A percentile compares a stretch with the other conserved stretches of the same genome.
Evolutionary conservation across 2,113 vertebrate genomes (phyloP).

Genomic region (Ptilorrhoa leucosticta): DNA sequence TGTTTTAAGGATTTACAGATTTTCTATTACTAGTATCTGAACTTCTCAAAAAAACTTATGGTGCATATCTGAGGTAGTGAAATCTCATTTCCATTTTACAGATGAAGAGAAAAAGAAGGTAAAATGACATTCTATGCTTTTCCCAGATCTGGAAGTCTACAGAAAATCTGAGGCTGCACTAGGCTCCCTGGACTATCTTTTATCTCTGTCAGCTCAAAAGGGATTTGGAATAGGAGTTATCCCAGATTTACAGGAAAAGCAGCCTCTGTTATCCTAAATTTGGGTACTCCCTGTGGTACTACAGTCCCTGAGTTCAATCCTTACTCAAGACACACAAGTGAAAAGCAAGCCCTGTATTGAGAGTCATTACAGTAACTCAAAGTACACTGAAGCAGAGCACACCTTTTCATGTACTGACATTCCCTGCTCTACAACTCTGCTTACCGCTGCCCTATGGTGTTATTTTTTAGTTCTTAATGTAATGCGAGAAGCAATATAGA

Average conservation of each 20-base stretch:
- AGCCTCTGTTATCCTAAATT: slow-evolving; percentile 11
- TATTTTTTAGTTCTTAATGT: neutral
- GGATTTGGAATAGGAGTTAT: slow-evolving; percentile 25
- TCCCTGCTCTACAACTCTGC: neutral
- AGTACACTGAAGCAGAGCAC: neutral
- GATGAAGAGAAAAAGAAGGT: neutral
- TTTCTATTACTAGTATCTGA: neutral
- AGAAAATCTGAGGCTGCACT: neutral
- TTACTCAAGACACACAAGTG: neutral
- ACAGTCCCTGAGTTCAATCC: neutral
- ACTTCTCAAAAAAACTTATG: neutral
- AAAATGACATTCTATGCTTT: slow-evolving; percentile 7
- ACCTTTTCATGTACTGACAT: neutral
- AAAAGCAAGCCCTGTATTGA: neutral
- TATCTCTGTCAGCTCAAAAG: slow-evolving; percentile 10
- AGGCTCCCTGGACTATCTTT: neutral
- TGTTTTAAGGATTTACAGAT: neutral
- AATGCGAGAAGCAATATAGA: neutral
- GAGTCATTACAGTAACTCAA: neutral
- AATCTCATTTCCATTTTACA: neutral
- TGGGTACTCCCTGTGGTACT: neutral
- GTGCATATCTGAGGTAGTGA: neutral
- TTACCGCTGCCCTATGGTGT: neutral
- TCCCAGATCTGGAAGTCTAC: neutral
- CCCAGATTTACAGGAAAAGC: slow-evolving; percentile 3